Conservation (phyloP, 2,797 vertebrate genomes). For the Ctenosaura bakeri region DNA sequence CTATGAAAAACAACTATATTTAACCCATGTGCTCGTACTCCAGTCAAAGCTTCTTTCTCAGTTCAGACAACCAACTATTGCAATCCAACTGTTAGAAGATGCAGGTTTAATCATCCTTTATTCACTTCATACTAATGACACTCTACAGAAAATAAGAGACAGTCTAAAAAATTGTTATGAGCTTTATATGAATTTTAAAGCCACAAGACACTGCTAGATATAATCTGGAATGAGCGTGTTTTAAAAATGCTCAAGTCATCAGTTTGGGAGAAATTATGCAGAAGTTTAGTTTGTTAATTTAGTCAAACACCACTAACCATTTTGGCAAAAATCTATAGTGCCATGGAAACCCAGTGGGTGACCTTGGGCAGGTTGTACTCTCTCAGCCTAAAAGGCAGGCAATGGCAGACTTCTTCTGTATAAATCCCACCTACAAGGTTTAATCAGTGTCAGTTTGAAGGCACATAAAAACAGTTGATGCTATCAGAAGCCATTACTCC, state of each 20-base stretch:
- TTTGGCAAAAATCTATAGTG: background rate
- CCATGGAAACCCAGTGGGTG: background rate
- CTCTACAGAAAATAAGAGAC: background rate
- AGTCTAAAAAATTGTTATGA: background rate
- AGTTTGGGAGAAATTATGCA: background rate
- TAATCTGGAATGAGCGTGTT: background rate
- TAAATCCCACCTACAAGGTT: too few relatives aligned
- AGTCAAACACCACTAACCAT: background rate
- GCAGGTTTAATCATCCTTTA: background rate
- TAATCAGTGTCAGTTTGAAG: too few relatives aligned
- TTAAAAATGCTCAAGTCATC: background rate
- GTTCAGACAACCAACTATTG: background rate
- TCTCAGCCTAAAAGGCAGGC: too few relatives aligned
- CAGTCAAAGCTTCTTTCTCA: background rate
- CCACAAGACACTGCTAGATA: background rate
- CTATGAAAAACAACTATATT: background rate
- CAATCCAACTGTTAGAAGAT: background rate
- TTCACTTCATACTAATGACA: background rate
- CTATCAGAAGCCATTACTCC: background rate
- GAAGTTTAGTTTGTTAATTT: conserved; percentile 6
- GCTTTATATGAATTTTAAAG: background rate
- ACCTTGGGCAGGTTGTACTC: background rate
- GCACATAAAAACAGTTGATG: background rate
- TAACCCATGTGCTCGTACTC: background rate
- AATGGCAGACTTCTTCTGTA: too few relatives aligned